A percentile compares a stretch with the other conserved stretches of the same genome.
phyloP scores from a whole-genome alignment of 2,888 invertebrate genomes.

The Heliconius erato region DNA sequence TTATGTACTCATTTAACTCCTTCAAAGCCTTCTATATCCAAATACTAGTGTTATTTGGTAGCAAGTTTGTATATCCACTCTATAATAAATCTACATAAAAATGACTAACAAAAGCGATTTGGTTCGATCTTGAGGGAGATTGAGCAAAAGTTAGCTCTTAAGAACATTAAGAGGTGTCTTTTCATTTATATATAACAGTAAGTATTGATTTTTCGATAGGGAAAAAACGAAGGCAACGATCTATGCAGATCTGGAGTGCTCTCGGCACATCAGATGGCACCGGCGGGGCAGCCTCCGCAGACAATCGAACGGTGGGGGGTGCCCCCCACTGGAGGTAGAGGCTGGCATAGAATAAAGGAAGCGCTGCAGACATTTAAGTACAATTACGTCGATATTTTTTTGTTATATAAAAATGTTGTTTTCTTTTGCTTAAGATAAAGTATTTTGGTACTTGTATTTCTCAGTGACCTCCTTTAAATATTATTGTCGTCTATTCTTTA shows the following conservation, averaged over 20 bases:
- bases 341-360: slow-evolving; percentile 76
- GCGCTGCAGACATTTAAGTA: slow-evolving; percentile 47
- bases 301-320: slow-evolving; percentile 84
- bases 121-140: slow-evolving; percentile 40
- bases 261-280: slow-evolving; percentile 86
- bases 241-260: slow-evolving; percentile 87
- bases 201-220: slow-evolving; percentile 86
- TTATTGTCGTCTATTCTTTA: not conserved
- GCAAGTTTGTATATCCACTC: not conserved
- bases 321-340: slow-evolving; percentile 78
- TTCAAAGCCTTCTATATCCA: slow-evolving; percentile 41
- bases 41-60: slow-evolving; percentile 24
- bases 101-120: slow-evolving; percentile 40
- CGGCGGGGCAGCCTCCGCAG: slow-evolving; percentile 85
- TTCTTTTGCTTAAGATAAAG: not conserved
- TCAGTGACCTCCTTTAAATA: not conserved
- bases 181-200: slow-evolving; percentile 80
- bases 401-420: not conserved
- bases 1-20: slow-evolving; percentile 72
- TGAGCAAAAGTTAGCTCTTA: slow-evolving; percentile 63
- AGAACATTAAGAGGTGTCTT: slow-evolving; percentile 79
- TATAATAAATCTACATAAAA: slow-evolving; percentile 13
- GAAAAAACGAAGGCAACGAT: slow-evolving; percentile 86
- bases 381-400: slow-evolving; percentile 1
- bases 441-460: not conserved